Conservation (phyloP, 2,888 invertebrate species). For the Tiliacea aurago region DNA sequence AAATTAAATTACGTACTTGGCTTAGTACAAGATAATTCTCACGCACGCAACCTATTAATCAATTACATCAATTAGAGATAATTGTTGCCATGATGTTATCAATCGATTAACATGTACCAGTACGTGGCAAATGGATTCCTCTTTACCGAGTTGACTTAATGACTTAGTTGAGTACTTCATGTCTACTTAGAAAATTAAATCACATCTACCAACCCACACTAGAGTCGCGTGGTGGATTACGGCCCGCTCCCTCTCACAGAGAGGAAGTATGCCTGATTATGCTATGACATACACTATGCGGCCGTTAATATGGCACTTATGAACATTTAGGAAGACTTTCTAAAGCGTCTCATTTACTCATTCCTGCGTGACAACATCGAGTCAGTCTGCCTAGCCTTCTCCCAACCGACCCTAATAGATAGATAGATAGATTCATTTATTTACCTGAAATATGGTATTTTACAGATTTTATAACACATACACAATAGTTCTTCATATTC, state of each 20-base stretch:
- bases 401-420: background rate
- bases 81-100: slow-evolving; percentile 54
- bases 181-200: slow-evolving; percentile 3
- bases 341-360: background rate
- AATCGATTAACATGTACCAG: slow-evolving; percentile 51
- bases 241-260: no score
- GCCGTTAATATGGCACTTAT: background rate
- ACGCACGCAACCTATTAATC: slow-evolving; percentile 51
- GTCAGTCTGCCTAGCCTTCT: background rate
- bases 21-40: slow-evolving; percentile 38
- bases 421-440: no score
- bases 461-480: no score
- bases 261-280: background rate
- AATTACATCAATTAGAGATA: slow-evolving; percentile 53
- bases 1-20: slow-evolving; percentile 15
- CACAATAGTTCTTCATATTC: no score
- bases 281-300: background rate
- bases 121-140: slow-evolving; percentile 30
- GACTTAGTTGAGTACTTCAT: slow-evolving; percentile 21
- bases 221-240: background rate
- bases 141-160: slow-evolving; percentile 39
- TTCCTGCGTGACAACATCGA: background rate
- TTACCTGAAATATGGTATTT: no score
- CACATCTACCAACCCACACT: background rate
- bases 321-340: background rate